Conservation (phyloP, 2,797 vertebrate species). For the Huso huso region DNA sequence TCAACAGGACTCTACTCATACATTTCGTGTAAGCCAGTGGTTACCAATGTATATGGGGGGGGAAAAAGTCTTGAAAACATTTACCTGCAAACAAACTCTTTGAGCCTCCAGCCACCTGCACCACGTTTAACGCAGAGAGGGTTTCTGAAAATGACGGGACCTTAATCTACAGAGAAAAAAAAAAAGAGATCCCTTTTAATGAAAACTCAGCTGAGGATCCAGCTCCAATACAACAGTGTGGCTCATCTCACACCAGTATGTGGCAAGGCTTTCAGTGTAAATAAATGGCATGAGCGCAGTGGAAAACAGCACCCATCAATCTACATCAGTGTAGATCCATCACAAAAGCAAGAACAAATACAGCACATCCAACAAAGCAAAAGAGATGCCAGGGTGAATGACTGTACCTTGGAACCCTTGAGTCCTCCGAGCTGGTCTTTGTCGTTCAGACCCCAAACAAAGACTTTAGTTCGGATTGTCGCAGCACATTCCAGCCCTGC, state of each 20-base stretch:
- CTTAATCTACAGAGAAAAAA: conserved; percentile 71
- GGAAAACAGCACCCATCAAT: too few species aligned
- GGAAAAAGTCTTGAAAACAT: not conserved
- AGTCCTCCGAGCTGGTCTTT: conserved; percentile 95
- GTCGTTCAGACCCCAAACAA: conserved; percentile 97
- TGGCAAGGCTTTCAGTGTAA: too few species aligned
- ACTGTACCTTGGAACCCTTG: conserved; percentile 89
- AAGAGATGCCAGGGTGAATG: too few species aligned
- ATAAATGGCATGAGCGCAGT: too few species aligned
- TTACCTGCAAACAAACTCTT: conserved; percentile 97
- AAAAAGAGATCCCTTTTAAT: not conserved
- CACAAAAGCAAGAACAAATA: too few species aligned
- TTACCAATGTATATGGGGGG: too few species aligned
- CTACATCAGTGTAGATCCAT: too few species aligned
- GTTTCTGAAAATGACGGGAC: conserved; percentile 98
- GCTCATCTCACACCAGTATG: too few species aligned
- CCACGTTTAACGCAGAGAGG: conserved; percentile 88
- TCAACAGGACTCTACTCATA: not conserved
- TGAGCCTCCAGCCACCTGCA: conserved; percentile 94
- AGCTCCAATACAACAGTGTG: too few species aligned
- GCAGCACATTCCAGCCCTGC: conserved; percentile 81
- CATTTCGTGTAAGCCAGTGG: not conserved
- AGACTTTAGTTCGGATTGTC: conserved; percentile 96
- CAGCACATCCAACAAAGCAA: too few species aligned
- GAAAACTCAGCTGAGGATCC: too few species aligned